Evolutionary conservation across 2,797 vertebrate species (phyloP), one percentile per base, ranked within the genome.

Genomic region (Monodelphis domestica): DNA sequence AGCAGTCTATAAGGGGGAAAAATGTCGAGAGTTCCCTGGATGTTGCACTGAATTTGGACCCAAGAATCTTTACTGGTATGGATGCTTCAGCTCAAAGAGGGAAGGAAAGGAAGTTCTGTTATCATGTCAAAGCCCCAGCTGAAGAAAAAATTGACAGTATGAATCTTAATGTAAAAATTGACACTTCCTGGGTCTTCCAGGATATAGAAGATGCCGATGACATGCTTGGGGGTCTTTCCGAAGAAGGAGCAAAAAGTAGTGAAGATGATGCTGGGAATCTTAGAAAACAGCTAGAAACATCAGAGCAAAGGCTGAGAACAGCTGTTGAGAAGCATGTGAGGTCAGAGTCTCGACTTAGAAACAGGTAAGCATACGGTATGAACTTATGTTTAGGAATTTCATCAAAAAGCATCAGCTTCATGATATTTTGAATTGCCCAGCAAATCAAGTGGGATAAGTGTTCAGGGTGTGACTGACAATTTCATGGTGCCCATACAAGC

Each of bases 321-420:
- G 96, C 94, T 33, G 95, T 98, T 89, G 96, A 95, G 93, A 97
- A 97, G 88, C 87, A n/a, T 28, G 0, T 96, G 91, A 97, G 95
- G 59, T 96, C 98, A 10, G 97, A 98, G 93, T 97, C 97, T 28
- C 94, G 97, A 95, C 95, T 98, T 93, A 97, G 95, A 94, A 98
- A 96, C 88, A 99, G 99, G 99, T 99, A 98, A 98, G 96, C 91
- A 0, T 15, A 33, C 17, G 4, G 0, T 4, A 0, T 1, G 21
- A 84, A 38, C 54, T 57, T n/a, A 4, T 0, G 0, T 0, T 2
- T 93, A 91, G 0, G 1, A 51, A 53, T 70, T 12, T 52, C 33
- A 4, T 0, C 3, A 24, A 9, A 1, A 94, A 89, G 38, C 21
- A 0, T 17, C 50, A 1, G 1, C 24, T 24, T 10, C 21, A 0